Evolutionary conservation across 2,888 invertebrate genomes (phyloP), one percentile per base, ranked within the genome.

Genomic region (Acanthosepion pharaonis): DNA sequence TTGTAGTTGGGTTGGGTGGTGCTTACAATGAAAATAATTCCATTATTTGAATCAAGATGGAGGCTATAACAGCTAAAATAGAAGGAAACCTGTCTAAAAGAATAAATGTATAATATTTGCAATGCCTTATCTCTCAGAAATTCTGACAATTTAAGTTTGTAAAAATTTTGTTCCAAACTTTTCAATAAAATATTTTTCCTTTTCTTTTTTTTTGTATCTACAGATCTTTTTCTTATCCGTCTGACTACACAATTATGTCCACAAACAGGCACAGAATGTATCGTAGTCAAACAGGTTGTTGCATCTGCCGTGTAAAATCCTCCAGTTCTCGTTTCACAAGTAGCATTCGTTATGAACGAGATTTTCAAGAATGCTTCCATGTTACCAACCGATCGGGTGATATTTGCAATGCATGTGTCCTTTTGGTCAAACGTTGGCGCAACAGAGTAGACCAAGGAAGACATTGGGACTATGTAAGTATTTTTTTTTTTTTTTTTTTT

Each of bases 271-370:
- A 98, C 95, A 98, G 98, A 98, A 98, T 98, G 95, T 99, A 98
- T 95, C 95, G 97, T 92, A 97, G 97, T 96, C 96, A 98, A 94
- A 98, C 98, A 96, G 99, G 99, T 94, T 99, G 99, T 97, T 99
- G 98, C 97, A 99, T 99, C 96, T 99, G 98, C 97, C 98, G 98
- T 97, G 98, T 98, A 93, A 99, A 99, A 97, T 98, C 98, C 53
- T 98, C 96, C 96, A 98, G 98, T 97, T 98, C 98, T 64, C 98
- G 98, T 95, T 99, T 99, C 97, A 98, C 98, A 4, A 98, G 98
- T 97, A 98, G 98, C 96, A 98, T 98, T 96, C 98, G 98, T 96
- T 99, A 98, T 97, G 98, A 98, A 97, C 98, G 98, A 95, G 98
- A 98, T 97, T 98, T 98, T 97, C 98, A 98, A 96, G 98, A 98